Base-by-base conservation (phyloP, 2,888 invertebrate species). In the Reticulitermes lucifugus region DNA sequence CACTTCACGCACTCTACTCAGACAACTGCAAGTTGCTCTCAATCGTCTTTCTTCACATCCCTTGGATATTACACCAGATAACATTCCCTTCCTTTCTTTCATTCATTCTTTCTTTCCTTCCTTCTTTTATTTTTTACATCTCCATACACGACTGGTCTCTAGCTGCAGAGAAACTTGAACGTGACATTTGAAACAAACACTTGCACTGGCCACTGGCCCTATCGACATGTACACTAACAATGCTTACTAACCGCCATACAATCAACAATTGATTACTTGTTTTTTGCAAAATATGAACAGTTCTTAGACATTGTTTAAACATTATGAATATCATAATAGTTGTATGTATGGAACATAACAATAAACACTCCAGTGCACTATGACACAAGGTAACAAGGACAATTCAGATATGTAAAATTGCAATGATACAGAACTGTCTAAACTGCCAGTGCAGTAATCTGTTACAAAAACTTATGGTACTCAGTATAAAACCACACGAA, bases 31-130 rank as follows among this genome's bases (percentile, higher is more conserved):
- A 79, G 29, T 79, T 46, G 29, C 43, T 79, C 79, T 79, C 18
- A 21, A 46, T 25, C 5, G 7, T 25, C 79, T 85, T 83, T 71
- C 79, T 83, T 85, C 83, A 85, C 85, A 83, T 43, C 46, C 82
- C 83, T 85, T 79, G 65, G 85, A 41, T 79, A 83, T 83, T 79
- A 85, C 85, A 85, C 79, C 85, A 85, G 85, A 83, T 83, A 85
- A 83, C 79, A 85, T 83, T 83, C n/a, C 35, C 35, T 35, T 35
- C 4, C 35, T 35, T 35, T 35, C 2, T 35, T 25, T 35, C 35
- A 3, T 35, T 35, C 35, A 3, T 35, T 35, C 35, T 35, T 3
- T 35, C 35, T 35, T 35, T 0, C 35, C 35, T 35, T 35, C 35
- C 35, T 35, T 35, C 35, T 4, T 35, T 35, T 35, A 2, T 4